These are phyloP conservation scores for Cataglyphis rosenhaueri DNA, from an alignment of 2,888 invertebrate genomes.

Conservation along the genomic window DNA sequence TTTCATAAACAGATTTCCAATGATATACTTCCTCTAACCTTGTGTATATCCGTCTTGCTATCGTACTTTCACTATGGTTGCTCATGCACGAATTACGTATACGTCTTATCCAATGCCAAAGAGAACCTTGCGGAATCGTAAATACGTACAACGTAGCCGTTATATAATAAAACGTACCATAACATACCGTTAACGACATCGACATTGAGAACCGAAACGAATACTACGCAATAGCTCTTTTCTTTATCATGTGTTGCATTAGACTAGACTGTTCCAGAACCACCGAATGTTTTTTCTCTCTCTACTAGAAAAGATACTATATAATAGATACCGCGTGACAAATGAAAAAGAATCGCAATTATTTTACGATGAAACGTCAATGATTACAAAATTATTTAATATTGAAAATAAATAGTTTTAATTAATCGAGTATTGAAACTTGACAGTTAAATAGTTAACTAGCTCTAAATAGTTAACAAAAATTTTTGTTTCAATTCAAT, in stretches of 20 bases:
- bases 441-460: not conserved
- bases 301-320: not conserved
- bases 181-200: conserved; percentile 25
- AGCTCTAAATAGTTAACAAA: not conserved
- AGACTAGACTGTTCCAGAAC: not conserved
- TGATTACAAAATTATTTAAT: not conserved
- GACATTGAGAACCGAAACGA: conserved; percentile 28
- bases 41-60: not conserved
- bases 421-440: not conserved
- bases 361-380: not conserved
- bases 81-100: conserved; percentile 36
- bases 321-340: not conserved
- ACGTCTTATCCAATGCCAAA: conserved; percentile 22
- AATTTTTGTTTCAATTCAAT: not conserved
- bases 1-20: conserved; percentile 33
- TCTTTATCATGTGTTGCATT: not conserved
- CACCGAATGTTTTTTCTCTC: not conserved
- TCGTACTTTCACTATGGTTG: conserved; percentile 28
- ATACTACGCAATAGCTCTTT: conserved; percentile 5
- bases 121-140: conserved; percentile 44
- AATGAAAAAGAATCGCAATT: not conserved
- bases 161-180: conserved; percentile 32
- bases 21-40: conserved; percentile 39
- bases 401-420: not conserved
- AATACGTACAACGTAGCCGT: conserved; percentile 22